phyloP scores from a whole-genome alignment of 2,797 vertebrate species.

The Gymnoscopelus braueri region DNA sequence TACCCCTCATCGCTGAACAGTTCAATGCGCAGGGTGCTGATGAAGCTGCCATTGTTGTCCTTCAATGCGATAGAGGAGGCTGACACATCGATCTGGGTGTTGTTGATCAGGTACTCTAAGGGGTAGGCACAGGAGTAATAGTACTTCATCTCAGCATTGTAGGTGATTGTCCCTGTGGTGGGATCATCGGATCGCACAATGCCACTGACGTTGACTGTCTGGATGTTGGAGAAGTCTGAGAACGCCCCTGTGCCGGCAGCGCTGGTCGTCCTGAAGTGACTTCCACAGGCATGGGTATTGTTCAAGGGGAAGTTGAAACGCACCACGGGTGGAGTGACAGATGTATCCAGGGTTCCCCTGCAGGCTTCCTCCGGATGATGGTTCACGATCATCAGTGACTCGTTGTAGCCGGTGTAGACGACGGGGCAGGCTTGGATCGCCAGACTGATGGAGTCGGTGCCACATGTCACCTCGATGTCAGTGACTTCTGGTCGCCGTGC shows the following conservation, averaged over 20 bases:
- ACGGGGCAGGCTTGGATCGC: slow-evolving; percentile 69
- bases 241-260: slow-evolving; percentile 64
- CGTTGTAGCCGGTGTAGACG: slow-evolving; percentile 71
- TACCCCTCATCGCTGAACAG: slow-evolving; percentile 72
- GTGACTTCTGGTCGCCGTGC: slow-evolving; percentile 66
- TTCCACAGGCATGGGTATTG: slow-evolving; percentile 65
- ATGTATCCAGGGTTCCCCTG: slow-evolving; percentile 57
- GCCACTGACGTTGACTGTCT: slow-evolving; percentile 74
- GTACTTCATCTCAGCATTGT: slow-evolving; percentile 73
- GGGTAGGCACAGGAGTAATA: slow-evolving; percentile 76
- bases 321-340: slow-evolving; percentile 57
- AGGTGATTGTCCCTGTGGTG: slow-evolving; percentile 61
- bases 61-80: slow-evolving; percentile 75
- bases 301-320: slow-evolving; percentile 73
- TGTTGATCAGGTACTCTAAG: slow-evolving; percentile 77
- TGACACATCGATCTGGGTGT: slow-evolving; percentile 73
- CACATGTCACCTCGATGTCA: slow-evolving; percentile 79
- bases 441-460: slow-evolving; percentile 72
- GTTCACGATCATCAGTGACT: slow-evolving; percentile 67
- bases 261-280: slow-evolving; percentile 58
- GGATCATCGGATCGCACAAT: slow-evolving; percentile 65
- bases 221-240: slow-evolving; percentile 72
- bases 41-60: slow-evolving; percentile 85
- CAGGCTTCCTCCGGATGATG: slow-evolving; percentile 50
- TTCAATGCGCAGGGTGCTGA: slow-evolving; percentile 80